Evolutionary conservation across 2,113 vertebrate genomes (phyloP).

Genomic region (Deroptyus accipitrinus): DNA sequence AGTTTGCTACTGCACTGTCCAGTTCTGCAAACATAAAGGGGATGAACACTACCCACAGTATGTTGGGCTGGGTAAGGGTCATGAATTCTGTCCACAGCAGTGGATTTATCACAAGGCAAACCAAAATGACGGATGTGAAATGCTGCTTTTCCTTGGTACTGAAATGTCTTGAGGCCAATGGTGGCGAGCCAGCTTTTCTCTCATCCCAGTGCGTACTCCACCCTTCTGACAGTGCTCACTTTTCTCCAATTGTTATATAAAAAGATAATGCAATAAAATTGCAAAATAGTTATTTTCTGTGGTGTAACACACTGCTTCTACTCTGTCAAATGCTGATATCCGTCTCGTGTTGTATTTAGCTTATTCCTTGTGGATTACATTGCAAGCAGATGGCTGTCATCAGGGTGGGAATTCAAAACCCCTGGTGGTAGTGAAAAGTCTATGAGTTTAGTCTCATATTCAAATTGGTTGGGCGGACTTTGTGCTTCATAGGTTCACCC

Average conservation of each 20-base stretch:
- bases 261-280: slow-evolving; percentile 58
- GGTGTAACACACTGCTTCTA: not conserved
- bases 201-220: slow-evolving; percentile 53
- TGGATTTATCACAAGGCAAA: slow-evolving; percentile 27
- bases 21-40: not conserved
- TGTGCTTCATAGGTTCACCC: not conserved
- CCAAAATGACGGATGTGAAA: not conserved
- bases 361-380: not conserved
- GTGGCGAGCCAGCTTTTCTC: slow-evolving; percentile 44
- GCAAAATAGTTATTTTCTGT: slow-evolving; percentile 38
- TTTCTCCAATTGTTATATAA: slow-evolving; percentile 55
- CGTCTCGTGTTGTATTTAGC: not conserved
- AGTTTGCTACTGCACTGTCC: slow-evolving; percentile 11
- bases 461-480: not conserved
- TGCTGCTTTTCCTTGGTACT: slow-evolving; percentile 41
- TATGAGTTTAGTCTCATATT: not conserved
- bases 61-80: not conserved
- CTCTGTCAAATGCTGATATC: not conserved
- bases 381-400: not conserved
- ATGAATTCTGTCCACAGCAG: not conserved
- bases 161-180: slow-evolving; percentile 24
- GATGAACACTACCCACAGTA: not conserved
- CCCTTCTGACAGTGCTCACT: slow-evolving; percentile 66
- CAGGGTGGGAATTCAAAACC: not conserved
- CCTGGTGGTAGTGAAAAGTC: not conserved